Conservation (phyloP, 2,113 vertebrate species). For the Triplophysa tibetana region DNA sequence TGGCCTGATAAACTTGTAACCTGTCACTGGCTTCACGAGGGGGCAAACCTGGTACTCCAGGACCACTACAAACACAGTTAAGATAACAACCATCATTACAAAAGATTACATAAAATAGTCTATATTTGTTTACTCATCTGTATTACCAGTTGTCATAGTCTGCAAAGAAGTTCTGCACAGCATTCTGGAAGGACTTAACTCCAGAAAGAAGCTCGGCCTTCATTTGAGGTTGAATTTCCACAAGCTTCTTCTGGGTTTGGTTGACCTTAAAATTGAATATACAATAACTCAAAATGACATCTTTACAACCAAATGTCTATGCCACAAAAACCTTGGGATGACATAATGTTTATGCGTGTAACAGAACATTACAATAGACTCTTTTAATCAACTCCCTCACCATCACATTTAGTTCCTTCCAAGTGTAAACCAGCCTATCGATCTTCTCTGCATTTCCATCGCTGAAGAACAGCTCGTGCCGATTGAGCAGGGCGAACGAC, state of each 20-base stretch:
- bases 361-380: background rate
- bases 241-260: constrained; percentile 75
- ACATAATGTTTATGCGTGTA: no score
- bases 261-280: constrained; percentile 65
- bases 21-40: constrained; percentile 78
- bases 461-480: constrained; percentile 72
- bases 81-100: background rate
- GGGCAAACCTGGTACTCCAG: constrained; percentile 68
- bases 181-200: constrained; percentile 71
- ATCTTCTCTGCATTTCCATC: constrained; percentile 78
- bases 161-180: constrained; percentile 68
- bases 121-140: background rate
- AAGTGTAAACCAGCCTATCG: constrained; percentile 79
- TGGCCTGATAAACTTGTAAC: constrained; percentile 79
- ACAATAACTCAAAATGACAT: background rate
- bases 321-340: no score
- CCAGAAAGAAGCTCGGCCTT: constrained; percentile 74
- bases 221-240: constrained; percentile 76
- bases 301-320: background rate
- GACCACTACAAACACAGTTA: constrained; percentile 67
- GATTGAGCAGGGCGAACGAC: constrained; percentile 77
- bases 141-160: constrained; percentile 74
- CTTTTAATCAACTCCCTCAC: constrained; percentile 59
- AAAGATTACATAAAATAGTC: background rate
- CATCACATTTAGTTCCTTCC: constrained; percentile 77